Evolutionary conservation across 2,113 vertebrate genomes (phyloP), one percentile per base, ranked within the genome.

Genomic region (Myrmophylax atrothorax): DNA sequence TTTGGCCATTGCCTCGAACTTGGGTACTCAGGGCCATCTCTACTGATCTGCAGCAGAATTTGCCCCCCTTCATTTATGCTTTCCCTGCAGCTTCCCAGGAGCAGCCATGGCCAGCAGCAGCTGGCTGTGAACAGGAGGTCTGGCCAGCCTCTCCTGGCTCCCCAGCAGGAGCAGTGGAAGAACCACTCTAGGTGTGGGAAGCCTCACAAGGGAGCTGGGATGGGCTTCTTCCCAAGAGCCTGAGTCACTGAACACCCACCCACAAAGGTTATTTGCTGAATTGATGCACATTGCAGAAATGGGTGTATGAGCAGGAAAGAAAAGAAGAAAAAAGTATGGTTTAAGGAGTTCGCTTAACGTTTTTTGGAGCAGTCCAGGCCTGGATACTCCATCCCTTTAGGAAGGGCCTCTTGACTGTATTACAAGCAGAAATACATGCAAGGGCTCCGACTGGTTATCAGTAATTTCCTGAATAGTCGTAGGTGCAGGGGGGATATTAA

Each of bases 401-500:
- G 49, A 90, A 66, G 73, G 93, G 88, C 93, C 88, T 92, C 83
- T 88, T 70, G 14, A 9, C 29, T 84, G 92, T 68, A 68, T 95
- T 93, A 70, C 63, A 81, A 67, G 73, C 85, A 96, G 86, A 76
- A 94, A 70, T 89, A 63, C 1, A 35, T 42, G 44, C 60, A 85
- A 10, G 0, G 0, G 60, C 73, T 94, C 85, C 83, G 84, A 83
- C 88, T 95, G 93, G 44, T 94, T 95, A 90, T 96, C 90, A 72
- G 76, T 86, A 90, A 94, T 92, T 90, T 96, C 75, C 76, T 72
- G 49, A 76, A 53, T 72, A 90, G 73, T 90, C 68, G 29, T 89
- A 66, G 86, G 91, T 94, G 81, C 91, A 87, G 53, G 62, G 72
- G 88, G 93, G 42, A 96, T 96, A 94, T 96, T 96, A 93, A 95